These are phyloP conservation scores for Caenorhabditis macrosperma DNA, from an alignment of 2,888 invertebrate genomes.

Conservation along the genomic window DNA sequence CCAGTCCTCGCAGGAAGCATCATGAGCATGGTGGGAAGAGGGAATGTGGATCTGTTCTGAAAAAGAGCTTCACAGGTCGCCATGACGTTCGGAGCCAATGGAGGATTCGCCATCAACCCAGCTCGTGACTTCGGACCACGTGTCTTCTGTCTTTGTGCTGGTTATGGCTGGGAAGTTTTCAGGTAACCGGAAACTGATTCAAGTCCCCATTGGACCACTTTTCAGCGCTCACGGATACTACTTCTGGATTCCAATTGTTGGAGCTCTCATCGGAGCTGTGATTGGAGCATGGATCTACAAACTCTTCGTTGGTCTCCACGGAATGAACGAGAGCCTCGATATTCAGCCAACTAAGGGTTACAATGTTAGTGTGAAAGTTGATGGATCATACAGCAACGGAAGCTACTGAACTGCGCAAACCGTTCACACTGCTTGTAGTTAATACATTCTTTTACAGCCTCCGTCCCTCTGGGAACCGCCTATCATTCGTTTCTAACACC, in stretches of 20 bases:
- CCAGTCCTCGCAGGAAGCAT: constrained; percentile 77
- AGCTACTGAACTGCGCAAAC: constrained; percentile 17
- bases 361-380: constrained; percentile 67
- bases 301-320: constrained; percentile 82
- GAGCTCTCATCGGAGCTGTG: constrained; percentile 83
- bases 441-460: constrained; percentile 18
- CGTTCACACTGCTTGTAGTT: not conserved
- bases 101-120: constrained; percentile 84
- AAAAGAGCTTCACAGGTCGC: constrained; percentile 64
- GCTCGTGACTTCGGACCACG: constrained; percentile 81
- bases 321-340: constrained; percentile 79
- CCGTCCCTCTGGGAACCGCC: constrained; percentile 36
- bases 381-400: constrained; percentile 35
- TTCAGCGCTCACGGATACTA: constrained; percentile 81
- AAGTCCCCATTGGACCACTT: not conserved
- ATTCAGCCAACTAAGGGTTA: constrained; percentile 63
- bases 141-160: constrained; percentile 75
- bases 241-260: constrained; percentile 83
- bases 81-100: constrained; percentile 83
- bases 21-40: constrained; percentile 72
- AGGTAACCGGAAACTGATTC: constrained; percentile 56
- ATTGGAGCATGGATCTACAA: constrained; percentile 82
- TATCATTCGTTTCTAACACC: constrained; percentile 44
- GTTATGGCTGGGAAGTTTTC: constrained; percentile 78
- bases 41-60: not conserved